Evolutionary conservation across 2,888 invertebrate genomes (phyloP).

Genomic region (Carcina quercana): DNA sequence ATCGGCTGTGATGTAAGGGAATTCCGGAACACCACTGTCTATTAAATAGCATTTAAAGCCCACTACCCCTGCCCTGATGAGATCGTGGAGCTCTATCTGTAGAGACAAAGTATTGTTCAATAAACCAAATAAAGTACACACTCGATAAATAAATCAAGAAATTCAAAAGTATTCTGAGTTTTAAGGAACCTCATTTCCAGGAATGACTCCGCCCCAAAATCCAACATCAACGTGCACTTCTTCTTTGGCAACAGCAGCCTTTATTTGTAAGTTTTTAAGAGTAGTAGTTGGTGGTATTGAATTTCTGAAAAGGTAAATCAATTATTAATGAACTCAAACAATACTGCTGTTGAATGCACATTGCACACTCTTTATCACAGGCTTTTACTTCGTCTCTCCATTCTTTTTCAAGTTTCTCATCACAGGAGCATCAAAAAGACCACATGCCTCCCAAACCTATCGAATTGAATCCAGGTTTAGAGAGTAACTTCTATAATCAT

Average conservation of each 20-base stretch:
- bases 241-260: conserved; percentile 73
- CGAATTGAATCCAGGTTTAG: too few relatives aligned
- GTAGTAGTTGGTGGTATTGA: conserved; percentile 82
- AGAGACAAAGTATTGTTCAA: too few relatives aligned
- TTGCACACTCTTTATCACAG: neutral
- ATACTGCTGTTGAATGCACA: neutral
- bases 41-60: conserved; percentile 82
- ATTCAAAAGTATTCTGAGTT: neutral
- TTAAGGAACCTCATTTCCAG: conserved; percentile 73
- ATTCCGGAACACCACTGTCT: conserved; percentile 78
- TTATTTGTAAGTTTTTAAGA: conserved; percentile 72
- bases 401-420: too few relatives aligned
- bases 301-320: conserved; percentile 60
- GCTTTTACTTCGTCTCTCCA: too few relatives aligned
- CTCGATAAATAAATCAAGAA: neutral
- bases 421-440: too few relatives aligned
- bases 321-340: neutral
- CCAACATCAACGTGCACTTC: conserved; percentile 80
- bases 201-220: conserved; percentile 84
- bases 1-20: conserved; percentile 71
- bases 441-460: too few relatives aligned
- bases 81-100: conserved; percentile 65
- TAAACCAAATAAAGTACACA: neutral
- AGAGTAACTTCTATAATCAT: too few relatives aligned
- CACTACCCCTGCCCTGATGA: conserved; percentile 78